These are phyloP conservation scores for Ochropleura plecta DNA, from an alignment of 2,888 invertebrate genomes.

Conservation along the genomic window DNA sequence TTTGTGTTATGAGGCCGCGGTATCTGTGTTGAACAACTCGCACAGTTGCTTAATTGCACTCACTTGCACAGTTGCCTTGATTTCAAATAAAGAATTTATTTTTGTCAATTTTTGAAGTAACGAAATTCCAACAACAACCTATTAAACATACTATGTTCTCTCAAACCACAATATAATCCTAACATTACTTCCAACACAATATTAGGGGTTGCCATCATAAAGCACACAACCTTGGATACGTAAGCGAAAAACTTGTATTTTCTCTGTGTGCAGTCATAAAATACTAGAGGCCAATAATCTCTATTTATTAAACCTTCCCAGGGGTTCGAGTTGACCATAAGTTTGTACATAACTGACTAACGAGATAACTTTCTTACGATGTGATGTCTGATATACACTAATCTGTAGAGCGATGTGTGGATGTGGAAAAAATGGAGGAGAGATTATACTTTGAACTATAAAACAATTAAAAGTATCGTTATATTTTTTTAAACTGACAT, in stretches of 20 bases:
- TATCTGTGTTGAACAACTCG: too few species aligned
- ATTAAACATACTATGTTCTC: background rate
- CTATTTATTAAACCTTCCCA: conserved; percentile 79
- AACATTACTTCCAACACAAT: conserved; percentile 30
- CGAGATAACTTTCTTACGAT: conserved; percentile 86
- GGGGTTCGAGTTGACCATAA: conserved; percentile 69
- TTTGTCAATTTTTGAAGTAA: too few species aligned
- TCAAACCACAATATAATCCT: conserved; percentile 17
- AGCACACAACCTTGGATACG: conserved; percentile 62
- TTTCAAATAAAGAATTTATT: too few species aligned
- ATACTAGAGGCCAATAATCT: conserved; percentile 78
- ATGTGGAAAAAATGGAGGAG: conserved; percentile 55
- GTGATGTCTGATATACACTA: conserved; percentile 75
- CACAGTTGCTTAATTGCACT: too few species aligned
- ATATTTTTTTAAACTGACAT: too few species aligned
- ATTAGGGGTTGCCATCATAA: conserved; percentile 38
- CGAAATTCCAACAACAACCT: too few species aligned
- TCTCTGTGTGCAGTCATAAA: conserved; percentile 72
- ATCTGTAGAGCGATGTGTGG: conserved; percentile 66
- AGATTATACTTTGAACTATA: background rate
- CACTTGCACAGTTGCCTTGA: too few species aligned
- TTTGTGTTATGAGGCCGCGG: too few species aligned
- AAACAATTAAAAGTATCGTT: too few species aligned
- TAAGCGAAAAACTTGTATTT: conserved; percentile 69
- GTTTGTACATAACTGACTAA: conserved; percentile 83